Base-by-base conservation (phyloP, 2,797 vertebrate species). In the Crax fasciolata region DNA sequence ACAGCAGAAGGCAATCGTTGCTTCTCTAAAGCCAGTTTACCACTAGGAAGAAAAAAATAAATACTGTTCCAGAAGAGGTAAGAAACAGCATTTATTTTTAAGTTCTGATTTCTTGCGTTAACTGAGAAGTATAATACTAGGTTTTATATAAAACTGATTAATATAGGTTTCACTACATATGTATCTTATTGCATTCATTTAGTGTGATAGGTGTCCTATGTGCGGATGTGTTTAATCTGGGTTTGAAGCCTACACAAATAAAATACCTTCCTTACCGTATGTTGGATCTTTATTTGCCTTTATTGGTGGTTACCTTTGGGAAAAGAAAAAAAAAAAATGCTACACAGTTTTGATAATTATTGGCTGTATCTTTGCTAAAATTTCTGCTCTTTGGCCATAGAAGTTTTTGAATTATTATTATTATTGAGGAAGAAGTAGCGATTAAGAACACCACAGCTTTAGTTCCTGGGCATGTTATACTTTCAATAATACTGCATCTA, bases 191-290 rank as follows among this genome's bases (percentile, higher is more conserved):
- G 3, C 38, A 38, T 19, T 73, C 35, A 4, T 58, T 87, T 72
- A 46, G 14, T 0, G 1, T 11, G 9, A 39, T 8, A 46, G 6
- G 5, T 15, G 3, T 39, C 21, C 57, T 38, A 83, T 4, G 35
- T 35, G 35, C 35, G 35, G 6, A 35, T 35, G 35, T 35, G 35
- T 35, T 35, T 4, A 55, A 66, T 78, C 10, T 27, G 6, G 2
- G 32, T 65, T 21, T 5, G 55, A 71, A 87, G 43, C 12, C n/a
- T 35, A n/a, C 1, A 32, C 30, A 66, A 77, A 19, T 54, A 0
- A 73, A 79, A 44, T 43, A 27, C 5, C 25, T 85, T 91, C 5
- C 28, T 10, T 41, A 19, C 6, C 1, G 30, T 58, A 87, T 62
- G 19, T n/a, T 67, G 43, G 9, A 7, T 3, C 35, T 51, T 68